Evolutionary conservation across 2,797 vertebrate species (phyloP).

Genomic region (Pipistrellus pipistrellus): DNA sequence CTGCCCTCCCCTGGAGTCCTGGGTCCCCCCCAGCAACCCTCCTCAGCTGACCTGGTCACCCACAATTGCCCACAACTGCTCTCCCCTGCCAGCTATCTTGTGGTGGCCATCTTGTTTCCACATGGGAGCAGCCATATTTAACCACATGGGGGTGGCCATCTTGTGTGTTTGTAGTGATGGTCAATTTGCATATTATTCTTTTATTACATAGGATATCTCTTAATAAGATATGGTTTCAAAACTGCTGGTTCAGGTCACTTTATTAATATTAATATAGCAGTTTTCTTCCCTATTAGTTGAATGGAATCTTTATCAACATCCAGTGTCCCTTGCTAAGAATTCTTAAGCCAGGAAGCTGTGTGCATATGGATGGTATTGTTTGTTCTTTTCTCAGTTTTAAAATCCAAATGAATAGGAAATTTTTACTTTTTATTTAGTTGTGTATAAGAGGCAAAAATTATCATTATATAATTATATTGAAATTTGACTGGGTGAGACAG

Average conservation of each 20-base stretch:
- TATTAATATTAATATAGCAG: background rate
- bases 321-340: background rate
- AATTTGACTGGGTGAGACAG: background rate
- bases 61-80: too few relatives aligned
- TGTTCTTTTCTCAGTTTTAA: conserved; percentile 41
- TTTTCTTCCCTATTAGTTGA: conserved; percentile 15
- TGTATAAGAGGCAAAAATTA: background rate
- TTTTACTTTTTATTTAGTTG: conserved; percentile 41
- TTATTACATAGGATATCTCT: background rate
- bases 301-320: background rate
- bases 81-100: too few relatives aligned
- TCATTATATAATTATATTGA: background rate
- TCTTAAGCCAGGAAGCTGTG: conserved; percentile 13
- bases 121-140: too few relatives aligned
- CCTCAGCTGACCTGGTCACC: too few relatives aligned
- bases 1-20: too few relatives aligned
- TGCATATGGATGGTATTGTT: background rate
- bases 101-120: too few relatives aligned
- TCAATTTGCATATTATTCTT: too few relatives aligned
- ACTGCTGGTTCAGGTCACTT: background rate
- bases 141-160: too few relatives aligned
- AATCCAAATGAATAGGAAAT: background rate
- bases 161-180: too few relatives aligned
- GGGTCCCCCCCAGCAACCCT: too few relatives aligned
- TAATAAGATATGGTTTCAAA: conserved; percentile 8